Evolutionary conservation across 1,140 invertebrate genomes (phyloP), one percentile per base, ranked within the genome.

Genomic region (Paracyclopina nana): DNA sequence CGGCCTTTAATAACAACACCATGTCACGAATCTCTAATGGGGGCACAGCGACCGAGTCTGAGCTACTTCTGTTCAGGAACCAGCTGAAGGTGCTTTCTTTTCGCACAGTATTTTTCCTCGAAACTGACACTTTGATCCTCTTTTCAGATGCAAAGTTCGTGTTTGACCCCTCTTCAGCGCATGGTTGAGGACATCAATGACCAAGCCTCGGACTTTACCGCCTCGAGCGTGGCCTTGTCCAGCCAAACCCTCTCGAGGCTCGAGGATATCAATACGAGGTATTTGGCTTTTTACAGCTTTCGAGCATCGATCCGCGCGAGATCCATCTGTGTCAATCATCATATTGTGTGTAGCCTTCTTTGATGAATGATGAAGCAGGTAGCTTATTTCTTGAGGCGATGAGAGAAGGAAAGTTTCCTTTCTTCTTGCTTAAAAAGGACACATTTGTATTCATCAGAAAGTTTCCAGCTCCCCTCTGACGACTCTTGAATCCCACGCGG

Each of bases 201-300:
- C 16, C 48, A 50, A 30, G 48, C 48, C 11, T 50, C 48, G 25
- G 48, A 50, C 26, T 50, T 50, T 26, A 50, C 48, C 16, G 20
- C 48, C 5, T 43, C 41, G 20, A 50, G 40, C 16, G 34, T 50
- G 20, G 29, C 29, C 14, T 25, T 50, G 5, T 50, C 48, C 2
- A 20, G 22, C 12, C 34, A 38, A 22, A 14, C 40, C 40, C 34
- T 50, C 16, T 50, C 48, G 11, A 38, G 48, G 26, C 48, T 50
- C 20, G 48, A 50, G 25, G 48, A 50, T 24, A 50, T 50, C 24
- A 50, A 50, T 40, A 50, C 48, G 20, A 50, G 48, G 48, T 50
- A 46, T 38, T 20, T 31, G 8, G 14, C n/a, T n/a, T n/a, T n/a
- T n/a, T n/a, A n/a, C 9, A 31, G 14, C 30, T 9, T 9, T 31